Evolutionary conservation across 1,140 invertebrate species (phyloP).

Genomic region (Stegodyphus mimosarum): DNA sequence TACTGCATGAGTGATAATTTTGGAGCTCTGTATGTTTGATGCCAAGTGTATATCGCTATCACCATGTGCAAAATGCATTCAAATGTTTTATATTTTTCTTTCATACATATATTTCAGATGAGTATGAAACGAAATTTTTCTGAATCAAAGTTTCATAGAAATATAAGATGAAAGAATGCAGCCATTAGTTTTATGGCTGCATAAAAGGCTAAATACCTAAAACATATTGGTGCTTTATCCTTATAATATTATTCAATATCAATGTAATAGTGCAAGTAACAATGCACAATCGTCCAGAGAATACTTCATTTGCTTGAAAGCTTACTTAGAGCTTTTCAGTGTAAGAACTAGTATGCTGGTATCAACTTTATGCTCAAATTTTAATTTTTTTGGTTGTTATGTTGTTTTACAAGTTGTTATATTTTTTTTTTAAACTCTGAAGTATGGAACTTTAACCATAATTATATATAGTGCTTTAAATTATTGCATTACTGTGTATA

Average conservation of each 20-base stretch:
- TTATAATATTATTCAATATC: constrained; percentile 6
- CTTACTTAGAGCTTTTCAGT: constrained; percentile 41
- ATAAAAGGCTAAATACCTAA: no score
- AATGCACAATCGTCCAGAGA: constrained; percentile 15
- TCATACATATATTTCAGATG: no score
- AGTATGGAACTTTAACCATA: constrained; percentile 32
- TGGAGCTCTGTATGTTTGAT: no score
- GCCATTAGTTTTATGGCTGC: no score
- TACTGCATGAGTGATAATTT: no score
- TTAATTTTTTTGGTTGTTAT: constrained; percentile 27
- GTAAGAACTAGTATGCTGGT: constrained; percentile 21
- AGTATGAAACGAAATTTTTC: no score
- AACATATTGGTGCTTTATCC: constrained; percentile 7
- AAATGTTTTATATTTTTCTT: no score
- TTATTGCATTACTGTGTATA: constrained; percentile 55
- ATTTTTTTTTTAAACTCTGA: no score
- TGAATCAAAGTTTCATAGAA: no score
- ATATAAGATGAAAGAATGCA: no score
- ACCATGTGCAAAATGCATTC: no score
- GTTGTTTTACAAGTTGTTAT: not conserved
- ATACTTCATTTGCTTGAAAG: constrained; percentile 8
- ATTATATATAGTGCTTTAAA: constrained; percentile 54
- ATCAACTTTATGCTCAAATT: constrained; percentile 43
- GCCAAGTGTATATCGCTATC: no score
- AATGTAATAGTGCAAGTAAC: not conserved